Conservation (phyloP, 1,140 invertebrate genomes). For the Vanessa atalanta region DNA sequence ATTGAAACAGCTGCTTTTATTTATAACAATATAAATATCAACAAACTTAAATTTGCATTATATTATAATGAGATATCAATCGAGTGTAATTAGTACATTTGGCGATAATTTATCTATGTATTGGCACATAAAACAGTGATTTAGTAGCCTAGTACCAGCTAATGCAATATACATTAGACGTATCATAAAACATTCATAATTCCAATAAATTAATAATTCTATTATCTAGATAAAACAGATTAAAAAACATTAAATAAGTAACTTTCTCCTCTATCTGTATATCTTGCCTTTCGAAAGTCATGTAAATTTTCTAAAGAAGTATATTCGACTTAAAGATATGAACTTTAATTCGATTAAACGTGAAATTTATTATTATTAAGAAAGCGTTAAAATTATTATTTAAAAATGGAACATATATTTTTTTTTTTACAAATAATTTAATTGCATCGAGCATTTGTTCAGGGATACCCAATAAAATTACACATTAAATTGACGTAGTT, state of each 20-base stretch:
- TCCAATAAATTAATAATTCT: conserved; percentile 60
- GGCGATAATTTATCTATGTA: conserved; percentile 52
- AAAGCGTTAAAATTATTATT: conserved; percentile 48
- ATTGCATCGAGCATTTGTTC: conserved; percentile 55
- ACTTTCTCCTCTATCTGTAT: conserved; percentile 21
- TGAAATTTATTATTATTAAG: conserved; percentile 37
- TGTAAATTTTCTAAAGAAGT: conserved; percentile 42
- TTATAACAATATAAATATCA: conserved; percentile 50
- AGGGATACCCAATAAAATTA: conserved; percentile 23
- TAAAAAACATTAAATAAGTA: conserved; percentile 33
- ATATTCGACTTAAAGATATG: conserved; percentile 51
- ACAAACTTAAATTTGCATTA: conserved; percentile 36
- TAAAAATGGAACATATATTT: conserved; percentile 58
- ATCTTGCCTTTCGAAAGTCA: conserved; percentile 23
- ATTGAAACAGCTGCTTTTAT: conserved; percentile 53
- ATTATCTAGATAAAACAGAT: conserved; percentile 36
- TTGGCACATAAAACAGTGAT: conserved; percentile 69
- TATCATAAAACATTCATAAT: conserved; percentile 50
- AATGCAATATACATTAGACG: conserved; percentile 50
- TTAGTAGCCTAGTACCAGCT: conserved; percentile 53
- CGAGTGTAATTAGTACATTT: conserved; percentile 40
- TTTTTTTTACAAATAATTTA: conserved; percentile 64
- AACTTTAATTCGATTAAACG: conserved; percentile 30
- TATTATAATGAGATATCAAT: conserved; percentile 33
- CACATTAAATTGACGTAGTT: conserved; percentile 10